These are phyloP conservation scores for Papilio helenus DNA, from an alignment of 1,140 invertebrate species.

Conservation along the genomic window DNA sequence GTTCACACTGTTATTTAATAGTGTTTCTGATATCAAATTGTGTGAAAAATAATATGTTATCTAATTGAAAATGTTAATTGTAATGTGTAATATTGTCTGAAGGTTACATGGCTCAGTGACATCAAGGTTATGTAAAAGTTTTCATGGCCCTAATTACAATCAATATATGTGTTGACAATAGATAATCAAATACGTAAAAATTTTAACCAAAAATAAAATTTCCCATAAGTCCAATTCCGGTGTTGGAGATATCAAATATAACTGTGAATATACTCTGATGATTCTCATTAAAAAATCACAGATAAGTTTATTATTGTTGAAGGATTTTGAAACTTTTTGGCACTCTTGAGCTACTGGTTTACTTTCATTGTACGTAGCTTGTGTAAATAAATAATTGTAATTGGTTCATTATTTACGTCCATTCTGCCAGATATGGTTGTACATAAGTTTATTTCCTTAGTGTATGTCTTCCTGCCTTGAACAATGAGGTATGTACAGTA, in stretches of 20 bases:
- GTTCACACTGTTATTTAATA: background rate
- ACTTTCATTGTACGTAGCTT: background rate
- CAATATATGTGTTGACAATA: no score
- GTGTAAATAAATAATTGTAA: background rate
- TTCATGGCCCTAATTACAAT: background rate
- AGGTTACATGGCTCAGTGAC: background rate
- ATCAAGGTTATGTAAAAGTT: background rate
- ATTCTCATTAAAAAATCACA: no score
- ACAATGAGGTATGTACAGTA: background rate
- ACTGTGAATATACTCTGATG: no score
- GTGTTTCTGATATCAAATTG: background rate
- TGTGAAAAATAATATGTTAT: background rate
- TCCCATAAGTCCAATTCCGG: no score
- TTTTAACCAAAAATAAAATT: background rate
- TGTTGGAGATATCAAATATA: no score
- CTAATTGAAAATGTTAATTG: background rate
- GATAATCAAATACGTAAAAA: background rate
- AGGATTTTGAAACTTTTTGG: no score
- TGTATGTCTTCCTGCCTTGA: background rate
- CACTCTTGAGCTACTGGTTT: no score
- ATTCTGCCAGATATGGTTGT: background rate
- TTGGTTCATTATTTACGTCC: constrained; percentile 27
- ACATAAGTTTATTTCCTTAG: background rate
- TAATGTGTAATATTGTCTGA: background rate
- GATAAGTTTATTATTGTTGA: no score